These are phyloP conservation scores for Takifugu ocellatus DNA, from an alignment of 2,797 vertebrate genomes.

Conservation along the genomic window DNA sequence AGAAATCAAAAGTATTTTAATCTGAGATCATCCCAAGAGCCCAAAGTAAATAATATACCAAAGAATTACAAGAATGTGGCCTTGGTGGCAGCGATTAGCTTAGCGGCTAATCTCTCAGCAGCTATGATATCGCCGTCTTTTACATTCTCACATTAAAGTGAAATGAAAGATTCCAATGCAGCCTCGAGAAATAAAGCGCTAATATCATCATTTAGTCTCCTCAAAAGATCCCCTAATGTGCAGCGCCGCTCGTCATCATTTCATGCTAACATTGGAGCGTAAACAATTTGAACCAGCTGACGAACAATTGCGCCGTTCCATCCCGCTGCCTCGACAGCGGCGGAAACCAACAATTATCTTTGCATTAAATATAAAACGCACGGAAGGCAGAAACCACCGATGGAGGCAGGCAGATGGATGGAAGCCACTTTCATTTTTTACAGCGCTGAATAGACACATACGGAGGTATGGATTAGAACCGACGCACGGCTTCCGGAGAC, in stretches of 20 bases:
- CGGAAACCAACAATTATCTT: slow-evolving; percentile 42
- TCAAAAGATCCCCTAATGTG: slow-evolving; percentile 30
- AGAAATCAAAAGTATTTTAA: not conserved
- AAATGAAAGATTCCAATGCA: slow-evolving; percentile 4
- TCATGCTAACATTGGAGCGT: slow-evolving; percentile 32
- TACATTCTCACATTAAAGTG: slow-evolving; percentile 11
- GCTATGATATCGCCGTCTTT: not conserved
- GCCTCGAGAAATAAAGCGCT: slow-evolving; percentile 3
- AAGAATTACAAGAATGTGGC: not conserved
- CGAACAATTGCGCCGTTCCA: slow-evolving; percentile 7
- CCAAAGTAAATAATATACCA: not conserved
- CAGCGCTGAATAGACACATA: slow-evolving; percentile 5
- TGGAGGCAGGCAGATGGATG: slow-evolving; percentile 27
- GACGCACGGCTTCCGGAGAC: slow-evolving; percentile 23
- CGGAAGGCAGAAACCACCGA: slow-evolving; percentile 19
- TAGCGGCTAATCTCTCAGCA: not conserved
- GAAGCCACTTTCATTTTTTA: slow-evolving; percentile 34
- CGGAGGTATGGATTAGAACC: slow-evolving; percentile 18
- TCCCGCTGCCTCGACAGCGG: no score
- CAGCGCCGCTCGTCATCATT: slow-evolving; percentile 33
- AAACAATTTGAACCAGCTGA: slow-evolving; percentile 31
- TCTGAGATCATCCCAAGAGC: no score
- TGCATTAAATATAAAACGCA: slow-evolving; percentile 31
- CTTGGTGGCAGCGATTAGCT: not conserved
- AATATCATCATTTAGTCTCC: slow-evolving; percentile 11